phyloP scores from a whole-genome alignment of 2,797 vertebrate species.

The Peromyscus nudipes region DNA sequence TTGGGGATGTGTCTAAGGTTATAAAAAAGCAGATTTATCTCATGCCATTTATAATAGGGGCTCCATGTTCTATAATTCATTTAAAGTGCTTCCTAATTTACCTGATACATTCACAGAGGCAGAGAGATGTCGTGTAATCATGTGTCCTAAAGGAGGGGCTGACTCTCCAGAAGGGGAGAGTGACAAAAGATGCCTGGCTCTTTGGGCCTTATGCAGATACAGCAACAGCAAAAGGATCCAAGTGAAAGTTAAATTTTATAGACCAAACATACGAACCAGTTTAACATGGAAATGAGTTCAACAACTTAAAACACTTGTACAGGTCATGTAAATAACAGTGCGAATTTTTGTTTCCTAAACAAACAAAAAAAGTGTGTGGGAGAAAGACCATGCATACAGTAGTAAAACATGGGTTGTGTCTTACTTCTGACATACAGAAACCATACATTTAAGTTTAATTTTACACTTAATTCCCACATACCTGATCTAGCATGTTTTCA shows the following conservation, averaged over 20 bases:
- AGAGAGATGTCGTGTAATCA: neutral
- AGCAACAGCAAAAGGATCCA: constrained; percentile 51
- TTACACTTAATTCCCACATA: constrained; percentile 86
- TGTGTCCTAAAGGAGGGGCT: neutral
- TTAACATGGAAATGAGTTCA: constrained; percentile 65
- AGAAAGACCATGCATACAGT: neutral
- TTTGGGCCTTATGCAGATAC: neutral
- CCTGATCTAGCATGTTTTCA: constrained; percentile 93
- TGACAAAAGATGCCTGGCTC: neutral
- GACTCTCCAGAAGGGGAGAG: neutral
- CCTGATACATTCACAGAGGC: neutral
- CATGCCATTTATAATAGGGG: constrained; percentile 4
- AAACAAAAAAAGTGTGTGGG: neutral
- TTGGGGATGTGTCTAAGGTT: constrained; percentile 27
- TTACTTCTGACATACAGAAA: neutral
- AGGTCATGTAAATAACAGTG: neutral
- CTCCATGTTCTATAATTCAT: constrained; percentile 4
- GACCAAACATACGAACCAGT: constrained; percentile 65
- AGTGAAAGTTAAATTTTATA: constrained; percentile 63
- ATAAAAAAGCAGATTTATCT: constrained; percentile 56
- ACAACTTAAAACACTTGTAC: constrained; percentile 48
- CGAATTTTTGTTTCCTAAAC: neutral
- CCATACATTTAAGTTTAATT: constrained; percentile 47
- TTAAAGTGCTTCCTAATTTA: constrained; percentile 61
- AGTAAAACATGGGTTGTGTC: constrained; percentile 27